Evolutionary conservation across 2,888 invertebrate genomes (phyloP).

Genomic region (Oligia fasciuncula): DNA sequence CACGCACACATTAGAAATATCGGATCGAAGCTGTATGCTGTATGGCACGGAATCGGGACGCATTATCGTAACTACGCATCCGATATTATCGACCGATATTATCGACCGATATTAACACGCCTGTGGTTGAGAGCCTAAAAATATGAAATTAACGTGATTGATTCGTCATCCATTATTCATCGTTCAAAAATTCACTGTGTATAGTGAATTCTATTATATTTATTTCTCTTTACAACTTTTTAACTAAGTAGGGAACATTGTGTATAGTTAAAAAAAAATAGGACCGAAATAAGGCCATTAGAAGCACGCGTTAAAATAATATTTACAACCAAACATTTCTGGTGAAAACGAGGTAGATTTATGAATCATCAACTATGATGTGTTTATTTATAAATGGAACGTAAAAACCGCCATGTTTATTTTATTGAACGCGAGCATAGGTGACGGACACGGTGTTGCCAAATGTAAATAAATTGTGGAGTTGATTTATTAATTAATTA

Average conservation of each 20-base stretch:
- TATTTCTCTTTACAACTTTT: not conserved
- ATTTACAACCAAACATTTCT: slow-evolving; percentile 43
- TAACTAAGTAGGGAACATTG: slow-evolving; percentile 13
- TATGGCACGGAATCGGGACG: too few relatives aligned
- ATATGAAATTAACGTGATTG: not conserved
- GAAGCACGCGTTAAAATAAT: slow-evolving; percentile 42
- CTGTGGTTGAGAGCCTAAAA: not conserved
- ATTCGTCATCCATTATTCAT: not conserved
- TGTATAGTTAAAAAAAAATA: slow-evolving; percentile 5
- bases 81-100: too few relatives aligned
- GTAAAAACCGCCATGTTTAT: slow-evolving; percentile 51
- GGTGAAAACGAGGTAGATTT: slow-evolving; percentile 45
- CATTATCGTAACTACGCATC: too few relatives aligned
- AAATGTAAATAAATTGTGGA: slow-evolving; percentile 28
- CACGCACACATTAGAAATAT: too few relatives aligned
- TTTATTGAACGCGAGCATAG: slow-evolving; percentile 32
- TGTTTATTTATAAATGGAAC: slow-evolving; percentile 49
- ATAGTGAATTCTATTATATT: not conserved
- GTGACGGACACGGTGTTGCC: slow-evolving; percentile 31
- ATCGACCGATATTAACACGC: too few relatives aligned
- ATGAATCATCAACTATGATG: slow-evolving; percentile 46
- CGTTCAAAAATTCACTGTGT: not conserved
- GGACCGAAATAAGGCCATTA: slow-evolving; percentile 40
- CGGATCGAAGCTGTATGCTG: too few relatives aligned
- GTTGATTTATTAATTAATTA: slow-evolving; percentile 50